Conservation (phyloP, 2,888 invertebrate species). For the Lasioglossum morio region DNA sequence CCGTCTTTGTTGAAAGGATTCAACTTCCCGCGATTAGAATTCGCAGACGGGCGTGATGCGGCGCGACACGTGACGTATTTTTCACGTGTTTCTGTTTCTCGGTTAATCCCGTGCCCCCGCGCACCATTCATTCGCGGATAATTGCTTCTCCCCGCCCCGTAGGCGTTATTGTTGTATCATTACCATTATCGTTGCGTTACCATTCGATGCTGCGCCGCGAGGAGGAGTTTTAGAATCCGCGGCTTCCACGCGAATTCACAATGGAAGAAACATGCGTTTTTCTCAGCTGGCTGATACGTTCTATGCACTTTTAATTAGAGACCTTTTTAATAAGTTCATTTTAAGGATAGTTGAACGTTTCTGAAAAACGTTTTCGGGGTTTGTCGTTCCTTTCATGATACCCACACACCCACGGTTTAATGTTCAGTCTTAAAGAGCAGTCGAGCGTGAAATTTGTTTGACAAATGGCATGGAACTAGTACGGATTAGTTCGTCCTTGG, state of each 20-base stretch:
- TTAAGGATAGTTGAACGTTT: background rate
- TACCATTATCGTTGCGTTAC: slow-evolving; percentile 41
- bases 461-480: slow-evolving; percentile 64
- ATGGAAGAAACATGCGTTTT: background rate
- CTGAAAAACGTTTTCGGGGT: slow-evolving; percentile 21
- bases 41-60: slow-evolving; percentile 37
- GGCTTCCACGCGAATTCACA: background rate
- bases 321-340: too few species aligned
- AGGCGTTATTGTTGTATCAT: slow-evolving; percentile 56
- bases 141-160: slow-evolving; percentile 40
- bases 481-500: slow-evolving; percentile 59
- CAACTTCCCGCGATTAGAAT: slow-evolving; percentile 30
- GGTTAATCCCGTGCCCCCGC: slow-evolving; percentile 48
- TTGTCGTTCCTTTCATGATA: slow-evolving; percentile 31
- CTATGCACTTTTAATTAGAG: too few species aligned
- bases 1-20: slow-evolving; percentile 51
- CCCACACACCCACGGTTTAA: slow-evolving; percentile 56
- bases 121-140: slow-evolving; percentile 54
- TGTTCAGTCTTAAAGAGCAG: slow-evolving; percentile 56
- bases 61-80: slow-evolving; percentile 42
- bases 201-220: slow-evolving; percentile 15
- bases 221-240: slow-evolving; percentile 2
- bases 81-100: slow-evolving; percentile 41
- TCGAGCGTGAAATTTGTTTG: slow-evolving; percentile 66
- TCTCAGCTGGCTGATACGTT: background rate